These are phyloP conservation scores for Melipona beecheii DNA, from an alignment of 2,888 invertebrate species.

Conservation along the genomic window DNA sequence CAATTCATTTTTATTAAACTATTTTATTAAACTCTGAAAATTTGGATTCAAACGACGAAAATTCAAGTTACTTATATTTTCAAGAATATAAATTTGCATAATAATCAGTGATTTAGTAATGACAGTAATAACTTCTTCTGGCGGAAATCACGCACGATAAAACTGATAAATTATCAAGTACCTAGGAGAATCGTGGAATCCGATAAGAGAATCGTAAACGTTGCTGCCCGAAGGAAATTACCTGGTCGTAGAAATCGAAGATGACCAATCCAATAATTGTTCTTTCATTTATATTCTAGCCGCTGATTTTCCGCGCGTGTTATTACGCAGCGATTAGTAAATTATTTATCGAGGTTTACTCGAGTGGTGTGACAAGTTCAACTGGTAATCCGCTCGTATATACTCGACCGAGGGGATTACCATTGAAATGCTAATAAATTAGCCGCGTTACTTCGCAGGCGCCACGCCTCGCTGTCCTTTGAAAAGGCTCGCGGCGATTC, in stretches of 20 bases:
- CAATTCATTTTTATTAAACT: too few relatives aligned
- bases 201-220: background rate
- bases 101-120: background rate
- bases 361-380: constrained; percentile 11
- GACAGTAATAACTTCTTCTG: background rate
- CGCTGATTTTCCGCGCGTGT: background rate
- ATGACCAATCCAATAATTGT: constrained; percentile 13
- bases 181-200: background rate
- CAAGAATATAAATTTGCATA: background rate
- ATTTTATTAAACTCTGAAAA: too few relatives aligned
- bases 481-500: background rate
- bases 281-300: constrained; percentile 4
- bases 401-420: constrained; percentile 45
- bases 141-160: background rate
- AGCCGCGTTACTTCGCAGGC: constrained; percentile 22
- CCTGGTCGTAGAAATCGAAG: background rate
- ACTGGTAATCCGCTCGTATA: constrained; percentile 12
- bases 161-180: constrained; percentile 16
- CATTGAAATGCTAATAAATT: constrained; percentile 69
- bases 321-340: constrained; percentile 17
- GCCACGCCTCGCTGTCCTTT: constrained; percentile 49
- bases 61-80: too few relatives aligned
- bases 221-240: background rate
- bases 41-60: too few relatives aligned
- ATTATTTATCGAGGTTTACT: constrained; percentile 56